phyloP scores from a whole-genome alignment of 1,140 invertebrate genomes.

The Ephestia elutella region DNA sequence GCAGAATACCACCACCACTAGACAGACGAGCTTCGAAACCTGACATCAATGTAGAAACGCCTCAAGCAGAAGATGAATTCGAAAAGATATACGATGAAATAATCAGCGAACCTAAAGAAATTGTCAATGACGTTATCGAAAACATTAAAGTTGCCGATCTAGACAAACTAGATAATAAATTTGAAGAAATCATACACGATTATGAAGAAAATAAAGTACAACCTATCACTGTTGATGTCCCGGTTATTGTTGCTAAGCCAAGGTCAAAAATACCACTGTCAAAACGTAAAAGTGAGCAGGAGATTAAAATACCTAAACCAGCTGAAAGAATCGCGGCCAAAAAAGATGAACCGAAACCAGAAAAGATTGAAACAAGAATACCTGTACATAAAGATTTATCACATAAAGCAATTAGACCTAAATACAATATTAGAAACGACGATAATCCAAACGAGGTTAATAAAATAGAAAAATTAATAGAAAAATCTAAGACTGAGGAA shows the following conservation, averaged over 20 bases:
- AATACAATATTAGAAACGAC: not conserved
- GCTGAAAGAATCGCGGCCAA: conserved; percentile 7
- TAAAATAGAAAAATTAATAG: not conserved
- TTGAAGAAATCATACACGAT: conserved; percentile 61
- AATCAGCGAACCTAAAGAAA: conserved; percentile 15
- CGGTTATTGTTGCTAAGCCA: conserved; percentile 27
- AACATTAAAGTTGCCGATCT: conserved; percentile 36
- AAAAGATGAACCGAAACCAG: conserved; percentile 8
- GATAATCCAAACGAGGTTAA: not conserved
- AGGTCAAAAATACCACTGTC: conserved; percentile 51
- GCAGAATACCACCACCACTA: conserved; percentile 17
- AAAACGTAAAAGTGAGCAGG: conserved; percentile 43
- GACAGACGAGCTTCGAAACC: not conserved
- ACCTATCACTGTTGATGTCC: conserved; percentile 19
- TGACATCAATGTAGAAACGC: conserved; percentile 14
- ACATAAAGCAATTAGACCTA: conserved; percentile 11
- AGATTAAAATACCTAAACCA: conserved; percentile 29
- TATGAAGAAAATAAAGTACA: conserved; percentile 48
- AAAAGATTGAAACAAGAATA: conserved; percentile 14
- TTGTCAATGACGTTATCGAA: conserved; percentile 12
- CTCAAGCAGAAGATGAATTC: conserved; percentile 50
- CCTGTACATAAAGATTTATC: conserved; percentile 16
- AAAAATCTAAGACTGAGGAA: not conserved
- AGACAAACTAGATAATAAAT: conserved; percentile 43
- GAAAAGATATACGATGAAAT: conserved; percentile 60